Base-by-base conservation (phyloP, 2,888 invertebrate genomes). In the Pristionchus exspectatus region DNA sequence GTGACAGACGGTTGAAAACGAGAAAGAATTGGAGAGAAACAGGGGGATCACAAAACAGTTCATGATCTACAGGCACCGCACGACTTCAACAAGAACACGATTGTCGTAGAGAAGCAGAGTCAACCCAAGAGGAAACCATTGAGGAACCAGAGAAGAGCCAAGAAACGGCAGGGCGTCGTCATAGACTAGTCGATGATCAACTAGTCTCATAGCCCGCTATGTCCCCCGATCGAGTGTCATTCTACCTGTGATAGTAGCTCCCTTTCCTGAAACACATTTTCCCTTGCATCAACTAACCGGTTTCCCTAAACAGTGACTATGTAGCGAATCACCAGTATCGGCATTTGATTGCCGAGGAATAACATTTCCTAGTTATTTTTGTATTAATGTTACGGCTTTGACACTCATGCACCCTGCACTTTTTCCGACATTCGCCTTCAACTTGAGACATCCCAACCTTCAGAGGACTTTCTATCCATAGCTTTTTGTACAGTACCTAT, bases 81-180 rank as follows among this genome's bases (percentile, higher is more conserved):
- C 59, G 84, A 84, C 84, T 84, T 84, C 38, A 63, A 84, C 59
- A 84, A 84, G 84, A 56, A 84, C n/a, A n/a, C 84, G 84, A 84
- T 59, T 59, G 59, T 56, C 33, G 83, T 27, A 18, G 84, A 84
- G 81, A 81, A 50, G 27, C 50, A 44, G 50, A 81, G 4, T 54
- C 81, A 50, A 81, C 54, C n/a, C 50, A 44, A 16, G 81, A 81
- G 27, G 81, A 81, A 27, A 14, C 50, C 1, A 9, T 14, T 2
- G 81, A 81, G 50, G 81, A 81, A 81, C n/a, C 24, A 24, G 27
- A 44, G n/a, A 50, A 81, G 50, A 44, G 27, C 16, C 30, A 77
- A 44, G 50, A 81, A 54, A 33, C 30, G 33, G 50, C 38, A 0
- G 33, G 2, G 81, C 81, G 10, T 81, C 54, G 7, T n/a, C 81